Percentiles rank a stretch among this genome's conserved stretches.
These are phyloP conservation scores for Lycia hirtaria DNA, from an alignment of 2,888 invertebrate species.

Conservation along the genomic window DNA sequence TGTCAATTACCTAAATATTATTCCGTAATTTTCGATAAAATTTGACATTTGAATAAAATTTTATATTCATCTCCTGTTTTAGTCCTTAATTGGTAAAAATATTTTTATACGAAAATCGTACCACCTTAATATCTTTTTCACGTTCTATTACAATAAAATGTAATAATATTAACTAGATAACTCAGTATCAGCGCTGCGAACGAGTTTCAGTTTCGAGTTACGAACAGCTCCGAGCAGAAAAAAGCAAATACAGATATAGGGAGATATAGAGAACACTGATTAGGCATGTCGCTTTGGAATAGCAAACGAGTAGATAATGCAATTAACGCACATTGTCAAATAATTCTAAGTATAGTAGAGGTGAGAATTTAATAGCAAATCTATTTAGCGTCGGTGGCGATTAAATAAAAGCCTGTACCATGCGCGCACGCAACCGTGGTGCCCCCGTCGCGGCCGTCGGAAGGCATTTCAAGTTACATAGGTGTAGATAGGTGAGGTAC, in stretches of 20 bases:
- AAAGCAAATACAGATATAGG: conserved; percentile 40
- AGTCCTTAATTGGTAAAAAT: too few relatives aligned
- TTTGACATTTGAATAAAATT: too few relatives aligned
- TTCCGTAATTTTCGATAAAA: too few relatives aligned
- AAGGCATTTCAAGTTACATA: conserved; percentile 5
- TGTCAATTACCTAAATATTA: too few relatives aligned
- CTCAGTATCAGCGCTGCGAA: conserved; percentile 43
- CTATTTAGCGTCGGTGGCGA: conserved; percentile 23
- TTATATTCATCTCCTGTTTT: too few relatives aligned
- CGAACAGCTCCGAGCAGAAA: conserved; percentile 39
- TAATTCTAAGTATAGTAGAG: conserved; percentile 40
- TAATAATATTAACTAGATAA: too few relatives aligned
- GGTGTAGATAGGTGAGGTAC: conserved; percentile 4
- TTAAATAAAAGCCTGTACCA: conserved; percentile 11
- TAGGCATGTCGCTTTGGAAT: conserved; percentile 33
- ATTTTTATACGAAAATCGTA: too few relatives aligned
- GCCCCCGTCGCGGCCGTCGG: conserved; percentile 32
- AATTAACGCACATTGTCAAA: conserved; percentile 45
- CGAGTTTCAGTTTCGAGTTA: conserved; percentile 52
- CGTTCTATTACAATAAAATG: conserved; percentile 28
- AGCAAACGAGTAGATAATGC: conserved; percentile 44
- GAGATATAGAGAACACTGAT: conserved; percentile 41
- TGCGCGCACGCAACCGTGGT: conserved; percentile 22
- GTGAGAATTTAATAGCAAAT: conserved; percentile 25
- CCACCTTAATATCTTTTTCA: too few relatives aligned